These are phyloP conservation scores for Phataginus tricuspis DNA, from an alignment of 2,797 vertebrate species.

Conservation along the genomic window DNA sequence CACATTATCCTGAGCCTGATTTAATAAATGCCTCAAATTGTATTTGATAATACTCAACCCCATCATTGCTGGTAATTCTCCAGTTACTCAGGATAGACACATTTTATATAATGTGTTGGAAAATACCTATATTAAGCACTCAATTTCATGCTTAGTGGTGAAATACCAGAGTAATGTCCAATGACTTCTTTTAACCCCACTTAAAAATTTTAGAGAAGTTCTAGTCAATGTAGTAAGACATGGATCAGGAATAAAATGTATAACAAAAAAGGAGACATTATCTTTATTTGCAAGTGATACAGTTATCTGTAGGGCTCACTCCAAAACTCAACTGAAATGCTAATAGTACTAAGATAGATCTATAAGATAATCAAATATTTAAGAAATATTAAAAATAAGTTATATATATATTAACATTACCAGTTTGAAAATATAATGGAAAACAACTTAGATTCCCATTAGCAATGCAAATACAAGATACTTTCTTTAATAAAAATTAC, in stretches of 20 bases:
- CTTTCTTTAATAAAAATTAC: slow-evolving; percentile 48
- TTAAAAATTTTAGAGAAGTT: slow-evolving; percentile 37
- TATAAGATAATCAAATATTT: slow-evolving; percentile 18
- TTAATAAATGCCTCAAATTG: slow-evolving; percentile 20
- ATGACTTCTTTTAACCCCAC: slow-evolving; percentile 22
- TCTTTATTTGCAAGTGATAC: slow-evolving; percentile 37
- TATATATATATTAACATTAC: background rate
- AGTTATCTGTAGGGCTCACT: background rate
- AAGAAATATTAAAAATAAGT: slow-evolving; percentile 48
- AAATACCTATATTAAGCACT: slow-evolving; percentile 26
- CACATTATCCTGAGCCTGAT: background rate
- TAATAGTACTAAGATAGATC: background rate
- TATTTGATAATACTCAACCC: background rate
- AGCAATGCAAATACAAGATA: slow-evolving; percentile 59
- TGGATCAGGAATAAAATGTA: slow-evolving; percentile 50
- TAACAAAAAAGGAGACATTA: background rate
- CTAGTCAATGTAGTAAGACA: slow-evolving; percentile 18
- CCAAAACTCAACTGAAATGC: background rate
- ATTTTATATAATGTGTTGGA: slow-evolving; percentile 33
- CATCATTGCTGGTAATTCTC: background rate
- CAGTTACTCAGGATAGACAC: slow-evolving; percentile 27
- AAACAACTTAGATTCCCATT: slow-evolving; percentile 21
- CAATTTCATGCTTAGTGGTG: slow-evolving; percentile 26
- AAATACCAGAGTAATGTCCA: slow-evolving; percentile 20
- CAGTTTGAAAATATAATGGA: slow-evolving; percentile 43